A percentile compares a stretch with the other conserved stretches of the same genome.
Evolutionary conservation across 2,113 vertebrate species (phyloP).

Genomic region (Alligator sinensis): DNA sequence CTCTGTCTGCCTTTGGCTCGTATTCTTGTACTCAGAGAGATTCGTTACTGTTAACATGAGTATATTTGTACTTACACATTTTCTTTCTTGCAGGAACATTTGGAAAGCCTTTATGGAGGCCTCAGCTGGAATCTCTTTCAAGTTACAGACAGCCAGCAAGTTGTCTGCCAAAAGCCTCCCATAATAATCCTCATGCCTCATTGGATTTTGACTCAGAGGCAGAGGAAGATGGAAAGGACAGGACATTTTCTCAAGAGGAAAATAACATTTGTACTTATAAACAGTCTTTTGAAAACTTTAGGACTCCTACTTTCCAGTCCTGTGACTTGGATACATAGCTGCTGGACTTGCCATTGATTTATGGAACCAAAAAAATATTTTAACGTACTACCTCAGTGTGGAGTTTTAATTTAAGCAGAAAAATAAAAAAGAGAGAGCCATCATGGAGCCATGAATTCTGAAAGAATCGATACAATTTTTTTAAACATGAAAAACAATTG

Average conservation of each 20-base stretch:
- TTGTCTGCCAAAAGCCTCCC: slow-evolving; percentile 73
- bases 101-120: slow-evolving; percentile 91
- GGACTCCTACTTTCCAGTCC: slow-evolving; percentile 80
- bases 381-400: slow-evolving; percentile 90
- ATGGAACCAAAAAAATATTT: slow-evolving; percentile 74
- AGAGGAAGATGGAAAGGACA: slow-evolving; percentile 73
- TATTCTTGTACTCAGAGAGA: not conserved
- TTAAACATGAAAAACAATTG: slow-evolving; percentile 85
- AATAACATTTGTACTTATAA: slow-evolving; percentile 74
- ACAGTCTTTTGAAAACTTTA: slow-evolving; percentile 80
- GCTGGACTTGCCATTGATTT: slow-evolving; percentile 29
- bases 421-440: slow-evolving; percentile 56
- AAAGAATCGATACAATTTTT: slow-evolving; percentile 78
- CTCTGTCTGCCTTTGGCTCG: not conserved
- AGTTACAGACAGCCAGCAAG: slow-evolving; percentile 59
- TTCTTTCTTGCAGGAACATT: slow-evolving; percentile 88
- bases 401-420: slow-evolving; percentile 81
- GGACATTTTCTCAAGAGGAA: slow-evolving; percentile 75
- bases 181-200: slow-evolving; percentile 78
- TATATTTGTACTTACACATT: slow-evolving; percentile 1
- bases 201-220: slow-evolving; percentile 79
- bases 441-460: slow-evolving; percentile 64
- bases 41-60: not conserved
- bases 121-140: slow-evolving; percentile 80
- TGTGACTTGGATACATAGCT: slow-evolving; percentile 83